phyloP scores from a whole-genome alignment of 1,140 invertebrate species.

The Heterodera schachtii region DNA sequence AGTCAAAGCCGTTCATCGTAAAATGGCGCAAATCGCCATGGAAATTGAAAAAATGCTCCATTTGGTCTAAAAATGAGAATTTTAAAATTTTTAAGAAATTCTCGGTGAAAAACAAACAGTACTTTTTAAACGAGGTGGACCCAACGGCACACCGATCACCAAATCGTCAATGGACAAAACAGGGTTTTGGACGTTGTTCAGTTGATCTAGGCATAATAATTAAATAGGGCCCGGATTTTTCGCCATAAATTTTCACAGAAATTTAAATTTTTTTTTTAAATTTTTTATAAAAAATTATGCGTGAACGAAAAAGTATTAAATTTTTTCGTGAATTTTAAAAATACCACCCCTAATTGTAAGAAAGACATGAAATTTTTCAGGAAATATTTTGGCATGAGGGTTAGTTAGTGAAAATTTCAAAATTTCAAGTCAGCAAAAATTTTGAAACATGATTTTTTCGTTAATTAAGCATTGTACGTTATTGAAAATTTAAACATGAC shows the following conservation, averaged over 20 bases:
- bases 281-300: too few species aligned
- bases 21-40: conserved; percentile 20
- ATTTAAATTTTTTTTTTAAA: too few species aligned
- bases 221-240: too few species aligned
- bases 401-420: too few species aligned
- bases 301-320: too few species aligned
- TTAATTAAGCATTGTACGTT: too few species aligned
- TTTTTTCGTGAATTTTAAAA: too few species aligned
- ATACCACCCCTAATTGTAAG: too few species aligned
- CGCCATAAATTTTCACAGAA: not conserved
- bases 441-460: too few species aligned
- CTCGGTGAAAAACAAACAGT: not conserved
- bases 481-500: not conserved
- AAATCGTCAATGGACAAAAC: conserved; percentile 11
- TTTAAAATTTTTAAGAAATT: not conserved
- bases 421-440: too few species aligned
- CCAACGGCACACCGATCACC: conserved; percentile 20
- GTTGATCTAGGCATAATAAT: not conserved
- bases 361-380: too few species aligned
- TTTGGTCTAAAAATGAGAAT: conserved; percentile 8
- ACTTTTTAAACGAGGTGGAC: conserved; percentile 10
- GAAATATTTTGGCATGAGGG: too few species aligned
- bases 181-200: not conserved
- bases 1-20: conserved; percentile 23
- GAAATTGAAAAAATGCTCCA: conserved; percentile 20